Evolutionary conservation across 2,888 invertebrate genomes (phyloP).

Genomic region (Pseudococcus jackbeardsleyi): DNA sequence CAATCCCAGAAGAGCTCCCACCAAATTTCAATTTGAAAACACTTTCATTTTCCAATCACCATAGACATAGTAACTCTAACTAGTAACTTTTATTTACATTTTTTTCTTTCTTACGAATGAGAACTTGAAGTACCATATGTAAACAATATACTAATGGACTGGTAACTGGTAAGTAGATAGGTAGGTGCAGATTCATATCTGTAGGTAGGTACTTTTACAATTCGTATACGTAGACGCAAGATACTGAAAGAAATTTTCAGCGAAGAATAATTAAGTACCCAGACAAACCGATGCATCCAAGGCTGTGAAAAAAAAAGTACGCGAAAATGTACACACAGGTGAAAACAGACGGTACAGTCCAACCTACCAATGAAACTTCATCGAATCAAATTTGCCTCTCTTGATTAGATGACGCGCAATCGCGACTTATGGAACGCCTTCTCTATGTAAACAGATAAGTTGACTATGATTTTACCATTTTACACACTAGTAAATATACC

Average conservation of each 20-base stretch:
- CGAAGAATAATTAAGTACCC: neutral
- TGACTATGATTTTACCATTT: constrained; percentile 34
- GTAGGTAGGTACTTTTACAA: too few relatives aligned
- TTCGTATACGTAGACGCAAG: too few relatives aligned
- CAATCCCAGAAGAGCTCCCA: too few relatives aligned
- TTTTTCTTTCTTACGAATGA: too few relatives aligned
- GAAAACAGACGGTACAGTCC: constrained; percentile 49
- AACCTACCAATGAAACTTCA: constrained; percentile 61
- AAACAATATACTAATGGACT: too few relatives aligned
- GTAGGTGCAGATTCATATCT: too few relatives aligned
- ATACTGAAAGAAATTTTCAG: neutral
- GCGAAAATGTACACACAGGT: constrained; percentile 52
- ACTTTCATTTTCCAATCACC: too few relatives aligned
- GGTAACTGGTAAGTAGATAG: too few relatives aligned
- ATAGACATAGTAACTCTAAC: too few relatives aligned
- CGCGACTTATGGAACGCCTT: constrained; percentile 56
- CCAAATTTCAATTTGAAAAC: too few relatives aligned
- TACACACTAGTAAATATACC: neutral
- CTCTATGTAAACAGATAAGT: constrained; percentile 38
- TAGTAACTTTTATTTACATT: too few relatives aligned
- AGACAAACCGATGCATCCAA: neutral
- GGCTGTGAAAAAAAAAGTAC: neutral
- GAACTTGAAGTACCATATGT: too few relatives aligned
- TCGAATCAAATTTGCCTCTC: constrained; percentile 59
- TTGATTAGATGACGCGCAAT: constrained; percentile 63